Percentiles rank a stretch among this genome's conserved stretches.
Conservation (phyloP, 1,140 invertebrate genomes). For the Nylanderia fulva region DNA sequence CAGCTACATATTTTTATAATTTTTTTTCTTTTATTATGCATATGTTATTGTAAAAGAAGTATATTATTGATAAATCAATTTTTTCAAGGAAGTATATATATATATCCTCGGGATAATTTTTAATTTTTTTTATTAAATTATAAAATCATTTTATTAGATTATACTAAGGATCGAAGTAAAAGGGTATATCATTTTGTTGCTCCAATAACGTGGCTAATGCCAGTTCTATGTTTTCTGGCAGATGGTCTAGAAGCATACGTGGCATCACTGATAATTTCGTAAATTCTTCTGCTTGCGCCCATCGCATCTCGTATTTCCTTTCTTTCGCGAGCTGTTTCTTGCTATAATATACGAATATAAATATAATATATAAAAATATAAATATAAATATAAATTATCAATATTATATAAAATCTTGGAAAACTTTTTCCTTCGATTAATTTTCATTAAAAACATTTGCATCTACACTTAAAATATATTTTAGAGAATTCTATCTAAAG, state of each 20-base stretch:
- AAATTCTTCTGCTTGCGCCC: conserved; percentile 91
- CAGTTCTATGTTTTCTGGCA: conserved; percentile 90
- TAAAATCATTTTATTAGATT: conserved; percentile 46
- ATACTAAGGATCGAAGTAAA: conserved; percentile 75
- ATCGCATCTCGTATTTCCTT: conserved; percentile 89
- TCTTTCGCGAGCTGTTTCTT: conserved; percentile 79
- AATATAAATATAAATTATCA: conserved; percentile 23
- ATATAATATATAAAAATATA: conserved; percentile 15
- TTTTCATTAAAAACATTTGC: background rate
- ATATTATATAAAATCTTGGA: background rate
- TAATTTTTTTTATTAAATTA: conserved; percentile 38
- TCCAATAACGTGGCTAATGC: conserved; percentile 88
- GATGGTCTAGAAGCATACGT: conserved; percentile 91
- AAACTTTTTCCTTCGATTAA: background rate
- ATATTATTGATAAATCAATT: background rate
- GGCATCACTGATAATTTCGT: conserved; percentile 92
- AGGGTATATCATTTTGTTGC: conserved; percentile 80
- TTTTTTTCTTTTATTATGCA: no score
- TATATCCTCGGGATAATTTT: background rate
- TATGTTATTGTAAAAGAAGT: no score
- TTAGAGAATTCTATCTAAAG: no score
- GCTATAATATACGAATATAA: no score
- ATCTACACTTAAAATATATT: background rate
- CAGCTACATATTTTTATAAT: no score
- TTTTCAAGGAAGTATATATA: background rate